phyloP scores from a whole-genome alignment of 64 coral and sea anemone genomes.

The Montipora efflorescens region DNA sequence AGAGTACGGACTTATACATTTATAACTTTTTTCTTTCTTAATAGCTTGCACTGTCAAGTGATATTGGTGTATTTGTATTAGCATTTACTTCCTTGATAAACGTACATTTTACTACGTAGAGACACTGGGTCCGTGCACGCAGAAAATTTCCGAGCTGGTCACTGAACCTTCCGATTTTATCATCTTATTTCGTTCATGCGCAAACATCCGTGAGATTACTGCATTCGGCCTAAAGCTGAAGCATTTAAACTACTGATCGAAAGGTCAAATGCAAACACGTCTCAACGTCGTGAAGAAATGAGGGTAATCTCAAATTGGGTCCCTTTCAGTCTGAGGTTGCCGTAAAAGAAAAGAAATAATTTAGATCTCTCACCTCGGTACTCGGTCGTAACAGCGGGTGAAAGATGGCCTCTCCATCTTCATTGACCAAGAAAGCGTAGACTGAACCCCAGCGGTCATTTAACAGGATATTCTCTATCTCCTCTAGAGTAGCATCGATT shows the following conservation, averaged over 20 bases:
- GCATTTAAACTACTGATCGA: too few species aligned
- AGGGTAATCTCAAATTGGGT: neutral
- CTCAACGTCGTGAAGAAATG: neutral
- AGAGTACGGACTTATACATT: too few species aligned
- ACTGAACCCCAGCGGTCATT: slow-evolving; percentile 97
- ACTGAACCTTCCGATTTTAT: neutral
- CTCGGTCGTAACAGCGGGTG: slow-evolving; percentile 95
- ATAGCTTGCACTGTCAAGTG: too few species aligned
- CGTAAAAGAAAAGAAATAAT: neutral
- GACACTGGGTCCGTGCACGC: too few species aligned
- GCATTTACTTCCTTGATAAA: too few species aligned
- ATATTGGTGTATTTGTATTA: too few species aligned
- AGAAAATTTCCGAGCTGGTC: too few species aligned
- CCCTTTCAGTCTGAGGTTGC: neutral
- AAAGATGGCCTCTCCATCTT: slow-evolving; percentile 97
- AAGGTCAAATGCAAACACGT: neutral
- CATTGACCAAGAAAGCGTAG: slow-evolving; percentile 96
- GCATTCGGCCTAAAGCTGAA: too few species aligned
- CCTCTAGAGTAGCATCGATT: slow-evolving; percentile 94
- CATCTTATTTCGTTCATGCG: too few species aligned
- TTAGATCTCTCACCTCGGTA: slow-evolving; percentile 77
- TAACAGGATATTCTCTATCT: slow-evolving; percentile 95
- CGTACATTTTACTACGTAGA: too few species aligned
- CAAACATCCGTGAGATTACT: too few species aligned
- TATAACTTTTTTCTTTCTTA: too few species aligned